These are phyloP conservation scores for Sebastes glaucus DNA, from an alignment of 2,797 vertebrate species.

Conservation along the genomic window DNA sequence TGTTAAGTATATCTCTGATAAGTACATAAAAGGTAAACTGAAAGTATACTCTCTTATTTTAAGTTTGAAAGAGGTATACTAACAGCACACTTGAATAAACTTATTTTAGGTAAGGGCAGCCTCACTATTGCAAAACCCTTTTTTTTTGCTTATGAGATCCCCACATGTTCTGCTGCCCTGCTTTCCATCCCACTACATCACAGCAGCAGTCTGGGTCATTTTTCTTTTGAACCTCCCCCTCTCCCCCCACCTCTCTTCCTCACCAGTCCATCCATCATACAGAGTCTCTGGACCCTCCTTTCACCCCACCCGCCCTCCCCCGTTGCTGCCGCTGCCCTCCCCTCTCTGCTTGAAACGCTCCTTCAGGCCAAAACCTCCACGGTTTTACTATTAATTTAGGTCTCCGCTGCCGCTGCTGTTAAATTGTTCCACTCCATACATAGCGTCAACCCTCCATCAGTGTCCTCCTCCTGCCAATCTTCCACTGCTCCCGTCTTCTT, in stretches of 20 bases:
- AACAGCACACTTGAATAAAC: no score
- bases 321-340: slow-evolving; percentile 38
- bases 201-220: slow-evolving; percentile 66
- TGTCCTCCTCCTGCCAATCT: slow-evolving; percentile 49
- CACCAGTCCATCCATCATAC: slow-evolving; percentile 80
- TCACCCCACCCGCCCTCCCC: slow-evolving; percentile 41
- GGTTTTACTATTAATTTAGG: slow-evolving; percentile 59
- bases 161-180: slow-evolving; percentile 59
- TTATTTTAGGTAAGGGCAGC: background rate
- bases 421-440: slow-evolving; percentile 61
- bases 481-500: slow-evolving; percentile 28
- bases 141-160: slow-evolving; percentile 67
- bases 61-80: fast-evolving
- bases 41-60: no score
- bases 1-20: no score
- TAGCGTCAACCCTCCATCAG: slow-evolving; percentile 52
- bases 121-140: slow-evolving; percentile 10
- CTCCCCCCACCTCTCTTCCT: slow-evolving; percentile 38
- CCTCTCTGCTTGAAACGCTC: slow-evolving; percentile 13
- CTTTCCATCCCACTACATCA: slow-evolving; percentile 53
- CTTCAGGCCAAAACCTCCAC: slow-evolving; percentile 41
- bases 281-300: slow-evolving; percentile 56
- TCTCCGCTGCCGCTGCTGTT: slow-evolving; percentile 32
- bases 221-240: slow-evolving; percentile 70
- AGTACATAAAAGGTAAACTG: no score